Evolutionary conservation across 2,888 invertebrate species (phyloP), one percentile per base, ranked within the genome.

Genomic region (Empis livida): DNA sequence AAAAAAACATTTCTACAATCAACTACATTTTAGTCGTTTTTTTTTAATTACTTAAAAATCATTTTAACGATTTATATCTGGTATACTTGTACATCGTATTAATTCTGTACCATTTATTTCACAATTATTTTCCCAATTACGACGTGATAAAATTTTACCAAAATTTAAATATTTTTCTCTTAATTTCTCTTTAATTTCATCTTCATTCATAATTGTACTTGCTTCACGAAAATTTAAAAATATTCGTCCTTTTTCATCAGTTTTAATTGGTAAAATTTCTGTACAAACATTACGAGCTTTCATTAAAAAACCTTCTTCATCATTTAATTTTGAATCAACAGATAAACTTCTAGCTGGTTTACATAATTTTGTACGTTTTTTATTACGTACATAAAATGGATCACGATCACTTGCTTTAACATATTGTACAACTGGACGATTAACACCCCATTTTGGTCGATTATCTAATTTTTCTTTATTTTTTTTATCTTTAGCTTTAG

Each of bases 331-430:
- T 0, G 68, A 64, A 49, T 68, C 68, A 42, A 67, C 62, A 2
- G 67, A 68, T 8, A 58, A 61, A 2, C 82, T 75, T 53, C 78
- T 73, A 3, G 61, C 71, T 46, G 80, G 68, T 65, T 84, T 82
- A 3, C 50, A 39, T 17, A 31, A 47, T 49, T 46, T 44, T 16
- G 35, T 43, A 52, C 80, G 71, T 61, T 80, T 77, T 63, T 81
- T 80, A 51, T 80, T 78, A 14, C 67, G 59, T 51, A 68, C 53
- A 58, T 87, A 88, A 63, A 86, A 80, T 1, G 87, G 87, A 71
- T 91, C 91, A 59, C 90, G 85, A 64, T 91, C 91, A 60, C 90
- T 90, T 68, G 91, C 90, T 61, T 90, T 90, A 50, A 89, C 76
- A 61, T 90, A 91, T 57, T 87, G 82, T 10, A 84, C 84, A 20